phyloP scores from a whole-genome alignment of 2,888 invertebrate genomes.

The Diarsia dahlii region DNA sequence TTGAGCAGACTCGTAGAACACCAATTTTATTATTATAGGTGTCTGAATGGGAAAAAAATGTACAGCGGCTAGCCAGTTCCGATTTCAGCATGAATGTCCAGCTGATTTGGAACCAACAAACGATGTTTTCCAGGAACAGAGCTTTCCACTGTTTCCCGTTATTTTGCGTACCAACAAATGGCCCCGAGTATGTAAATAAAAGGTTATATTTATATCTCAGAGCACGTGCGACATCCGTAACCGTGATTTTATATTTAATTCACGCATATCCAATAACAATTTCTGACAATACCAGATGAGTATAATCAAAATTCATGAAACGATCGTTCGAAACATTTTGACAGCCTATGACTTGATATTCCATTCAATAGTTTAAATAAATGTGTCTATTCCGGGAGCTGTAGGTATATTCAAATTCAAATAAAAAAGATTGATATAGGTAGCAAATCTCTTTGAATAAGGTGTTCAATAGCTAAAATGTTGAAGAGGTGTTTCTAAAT shows the following conservation, averaged over 20 bases:
- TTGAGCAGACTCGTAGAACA: not conserved
- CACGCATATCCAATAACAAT: slow-evolving; percentile 18
- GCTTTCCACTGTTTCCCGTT: not conserved
- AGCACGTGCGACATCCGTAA: slow-evolving; percentile 1
- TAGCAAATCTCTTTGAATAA: not conserved
- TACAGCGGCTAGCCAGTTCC: not conserved
- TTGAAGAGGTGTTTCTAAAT: not conserved
- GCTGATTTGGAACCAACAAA: not conserved
- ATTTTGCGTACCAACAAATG: not conserved
- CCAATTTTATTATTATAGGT: too few species aligned
- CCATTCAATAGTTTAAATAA: not conserved
- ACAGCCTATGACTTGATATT: not conserved
- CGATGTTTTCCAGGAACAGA: not conserved
- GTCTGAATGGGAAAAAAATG: too few species aligned
- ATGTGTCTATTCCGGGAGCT: not conserved
- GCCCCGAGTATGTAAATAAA: not conserved
- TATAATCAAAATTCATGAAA: slow-evolving; percentile 21
- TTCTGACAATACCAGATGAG: slow-evolving; percentile 16
- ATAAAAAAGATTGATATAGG: too few species aligned
- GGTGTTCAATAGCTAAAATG: not conserved
- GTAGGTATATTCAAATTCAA: not conserved
- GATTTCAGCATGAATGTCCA: not conserved
- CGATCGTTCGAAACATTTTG: slow-evolving; percentile 11
- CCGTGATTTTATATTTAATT: slow-evolving; percentile 11
- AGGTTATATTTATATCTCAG: not conserved